phyloP scores from a whole-genome alignment of 2,113 vertebrate species.

The Clarias gariepinus region DNA sequence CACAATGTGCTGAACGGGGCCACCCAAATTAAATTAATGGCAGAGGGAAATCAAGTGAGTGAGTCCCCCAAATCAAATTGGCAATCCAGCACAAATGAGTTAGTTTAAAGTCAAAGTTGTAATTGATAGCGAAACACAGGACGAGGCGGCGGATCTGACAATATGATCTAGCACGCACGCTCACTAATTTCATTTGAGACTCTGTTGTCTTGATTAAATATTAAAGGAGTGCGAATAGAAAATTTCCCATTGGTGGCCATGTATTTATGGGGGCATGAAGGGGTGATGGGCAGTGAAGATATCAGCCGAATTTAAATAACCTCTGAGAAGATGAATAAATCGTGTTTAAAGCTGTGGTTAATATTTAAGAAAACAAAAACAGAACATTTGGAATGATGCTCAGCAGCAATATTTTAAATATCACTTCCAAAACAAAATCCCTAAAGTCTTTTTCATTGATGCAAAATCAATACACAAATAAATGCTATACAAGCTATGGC shows the following conservation, averaged over 20 bases:
- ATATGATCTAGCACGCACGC: slow-evolving; percentile 70
- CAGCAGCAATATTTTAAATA: slow-evolving; percentile 17
- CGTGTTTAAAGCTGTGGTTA: neutral
- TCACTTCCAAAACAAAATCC: neutral
- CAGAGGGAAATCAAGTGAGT: slow-evolving; percentile 79
- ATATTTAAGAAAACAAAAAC: slow-evolving; percentile 36
- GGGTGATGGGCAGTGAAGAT: slow-evolving; percentile 34
- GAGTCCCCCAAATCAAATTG: slow-evolving; percentile 77
- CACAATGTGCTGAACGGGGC: slow-evolving; percentile 72
- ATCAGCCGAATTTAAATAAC: slow-evolving; percentile 50
- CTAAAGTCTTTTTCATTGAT: neutral
- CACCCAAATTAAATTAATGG: slow-evolving; percentile 80
- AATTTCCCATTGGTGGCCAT: slow-evolving; percentile 48
- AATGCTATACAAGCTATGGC: neutral
- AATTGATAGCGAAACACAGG: slow-evolving; percentile 76
- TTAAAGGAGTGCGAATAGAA: slow-evolving; percentile 66
- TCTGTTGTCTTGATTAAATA: slow-evolving; percentile 75
- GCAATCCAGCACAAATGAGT: slow-evolving; percentile 74
- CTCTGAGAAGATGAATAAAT: slow-evolving; percentile 33
- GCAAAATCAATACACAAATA: slow-evolving; percentile 2
- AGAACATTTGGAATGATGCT: slow-evolving; percentile 6
- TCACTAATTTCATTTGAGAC: slow-evolving; percentile 75
- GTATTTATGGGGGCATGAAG: slow-evolving; percentile 51
- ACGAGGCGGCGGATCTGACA: slow-evolving; percentile 72
- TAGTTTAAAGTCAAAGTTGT: slow-evolving; percentile 80